Evolutionary conservation across 2,888 invertebrate genomes (phyloP).

Genomic region (Pachliopta kotzebuea): DNA sequence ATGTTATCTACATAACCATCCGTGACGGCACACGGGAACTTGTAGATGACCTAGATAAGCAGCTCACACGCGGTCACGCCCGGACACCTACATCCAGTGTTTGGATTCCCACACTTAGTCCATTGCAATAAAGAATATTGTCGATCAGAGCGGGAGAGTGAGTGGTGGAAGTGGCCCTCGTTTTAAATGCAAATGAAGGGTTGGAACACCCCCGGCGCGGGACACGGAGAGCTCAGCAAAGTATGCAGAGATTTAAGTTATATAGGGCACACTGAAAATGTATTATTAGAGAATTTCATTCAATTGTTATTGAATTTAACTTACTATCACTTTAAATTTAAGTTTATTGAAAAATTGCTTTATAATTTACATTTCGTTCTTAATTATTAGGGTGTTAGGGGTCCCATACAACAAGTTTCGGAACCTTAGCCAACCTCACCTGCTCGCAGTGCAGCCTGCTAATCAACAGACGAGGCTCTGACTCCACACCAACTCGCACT

Average conservation of each 20-base stretch:
- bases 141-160: background rate
- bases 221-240: conserved; percentile 35
- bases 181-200: conserved; percentile 58
- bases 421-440: too few relatives aligned
- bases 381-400: too few relatives aligned
- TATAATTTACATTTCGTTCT: too few relatives aligned
- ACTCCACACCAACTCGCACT: too few relatives aligned
- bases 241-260: conserved; percentile 9
- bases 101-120: conserved; percentile 1
- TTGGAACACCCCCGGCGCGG: conserved; percentile 39
- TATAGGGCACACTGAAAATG: background rate
- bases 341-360: too few relatives aligned
- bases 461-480: too few relatives aligned
- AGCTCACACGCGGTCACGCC: conserved; percentile 39
- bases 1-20: conserved; percentile 42
- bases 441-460: too few relatives aligned
- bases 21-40: conserved; percentile 37
- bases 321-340: too few relatives aligned
- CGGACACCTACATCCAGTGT: background rate
- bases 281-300: too few relatives aligned
- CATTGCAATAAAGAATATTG: conserved; percentile 2
- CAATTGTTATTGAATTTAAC: too few relatives aligned
- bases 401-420: too few relatives aligned
- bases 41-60: conserved; percentile 49
- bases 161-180: conserved; percentile 43